A percentile compares a stretch with the other conserved stretches of the same genome.
These are phyloP conservation scores for Pseudocheirus occidentalis DNA, from an alignment of 2,797 vertebrate genomes.

Conservation along the genomic window DNA sequence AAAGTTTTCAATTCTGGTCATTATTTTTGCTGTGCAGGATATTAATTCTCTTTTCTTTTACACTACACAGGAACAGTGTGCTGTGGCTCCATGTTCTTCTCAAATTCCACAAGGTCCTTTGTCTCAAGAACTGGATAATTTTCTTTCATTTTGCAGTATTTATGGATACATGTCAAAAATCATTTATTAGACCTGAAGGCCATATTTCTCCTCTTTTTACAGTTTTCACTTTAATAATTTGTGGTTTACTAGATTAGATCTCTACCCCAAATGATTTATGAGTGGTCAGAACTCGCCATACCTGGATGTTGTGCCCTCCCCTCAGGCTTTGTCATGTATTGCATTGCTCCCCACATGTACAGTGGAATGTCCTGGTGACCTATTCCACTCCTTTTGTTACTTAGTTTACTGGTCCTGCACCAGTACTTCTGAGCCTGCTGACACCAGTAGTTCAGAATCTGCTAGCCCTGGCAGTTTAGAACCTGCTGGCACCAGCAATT, in stretches of 20 bases:
- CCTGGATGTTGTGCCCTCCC: neutral
- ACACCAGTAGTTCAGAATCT: too few species aligned
- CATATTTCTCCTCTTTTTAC: neutral
- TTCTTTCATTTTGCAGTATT: neutral
- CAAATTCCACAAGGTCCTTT: too few species aligned
- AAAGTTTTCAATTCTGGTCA: too few species aligned
- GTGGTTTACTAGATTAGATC: neutral
- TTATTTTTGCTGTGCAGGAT: too few species aligned
- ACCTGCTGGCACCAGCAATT: too few species aligned
- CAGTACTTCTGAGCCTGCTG: too few species aligned
- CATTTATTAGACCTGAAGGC: neutral
- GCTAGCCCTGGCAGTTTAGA: too few species aligned
- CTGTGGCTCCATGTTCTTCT: too few species aligned
- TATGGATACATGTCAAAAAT: neutral
- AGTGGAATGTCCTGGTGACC: neutral
- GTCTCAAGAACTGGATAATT: neutral
- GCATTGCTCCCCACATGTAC: neutral
- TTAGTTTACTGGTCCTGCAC: neutral
- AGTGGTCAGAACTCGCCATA: neutral
- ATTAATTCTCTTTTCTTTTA: too few species aligned
- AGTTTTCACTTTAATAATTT: neutral
- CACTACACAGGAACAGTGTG: too few species aligned
- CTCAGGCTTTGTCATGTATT: neutral
- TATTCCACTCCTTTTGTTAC: neutral
- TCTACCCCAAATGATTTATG: neutral